These are phyloP conservation scores for Uria aalge DNA, from an alignment of 2,113 vertebrate species.

Conservation along the genomic window DNA sequence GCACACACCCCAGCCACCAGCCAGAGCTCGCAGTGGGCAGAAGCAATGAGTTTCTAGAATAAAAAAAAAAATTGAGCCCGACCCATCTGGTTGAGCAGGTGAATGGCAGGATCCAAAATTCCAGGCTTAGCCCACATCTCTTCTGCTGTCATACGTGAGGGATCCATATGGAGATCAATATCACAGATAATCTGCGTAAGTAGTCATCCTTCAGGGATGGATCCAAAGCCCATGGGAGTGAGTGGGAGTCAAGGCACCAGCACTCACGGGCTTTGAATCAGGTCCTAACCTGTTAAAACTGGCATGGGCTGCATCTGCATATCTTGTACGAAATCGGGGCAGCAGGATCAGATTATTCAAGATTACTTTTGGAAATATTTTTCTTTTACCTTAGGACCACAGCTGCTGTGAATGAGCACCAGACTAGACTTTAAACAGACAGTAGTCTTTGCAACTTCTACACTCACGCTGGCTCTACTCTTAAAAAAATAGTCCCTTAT, in stretches of 20 bases:
- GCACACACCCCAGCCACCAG: rapidly evolving
- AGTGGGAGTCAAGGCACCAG: neutral
- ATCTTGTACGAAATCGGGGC: neutral
- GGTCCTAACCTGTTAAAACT: neutral
- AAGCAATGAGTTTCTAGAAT: neutral
- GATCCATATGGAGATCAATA: neutral
- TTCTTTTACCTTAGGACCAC: neutral
- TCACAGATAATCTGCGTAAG: neutral
- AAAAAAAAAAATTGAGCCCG: neutral
- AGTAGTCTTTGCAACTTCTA: neutral
- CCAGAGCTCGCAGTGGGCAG: neutral
- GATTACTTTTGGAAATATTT: neutral
- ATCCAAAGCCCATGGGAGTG: neutral
- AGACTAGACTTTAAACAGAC: neutral
- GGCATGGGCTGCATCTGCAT: neutral
- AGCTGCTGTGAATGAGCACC: neutral
- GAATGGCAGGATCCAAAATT: neutral
- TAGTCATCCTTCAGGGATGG: neutral
- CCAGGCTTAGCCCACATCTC: neutral
- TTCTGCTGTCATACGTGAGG: neutral
- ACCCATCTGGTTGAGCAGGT: neutral
- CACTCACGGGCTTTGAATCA: neutral
- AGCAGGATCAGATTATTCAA: neutral
- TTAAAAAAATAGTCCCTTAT: neutral
- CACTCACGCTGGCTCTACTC: neutral